phyloP scores from a whole-genome alignment of 2,797 vertebrate species.

The Botia almorhae region DNA sequence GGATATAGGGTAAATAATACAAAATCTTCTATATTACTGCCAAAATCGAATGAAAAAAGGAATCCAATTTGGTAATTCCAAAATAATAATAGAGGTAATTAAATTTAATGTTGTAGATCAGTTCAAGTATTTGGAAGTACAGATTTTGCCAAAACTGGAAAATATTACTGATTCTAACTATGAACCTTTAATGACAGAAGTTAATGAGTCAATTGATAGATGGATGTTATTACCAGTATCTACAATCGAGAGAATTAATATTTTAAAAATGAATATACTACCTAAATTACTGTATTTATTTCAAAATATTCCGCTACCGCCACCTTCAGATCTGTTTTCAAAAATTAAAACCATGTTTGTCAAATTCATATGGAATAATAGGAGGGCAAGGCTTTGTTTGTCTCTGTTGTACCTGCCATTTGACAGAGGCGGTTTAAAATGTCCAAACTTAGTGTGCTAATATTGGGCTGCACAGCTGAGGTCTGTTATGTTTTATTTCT shows the following conservation, averaged over 20 bases:
- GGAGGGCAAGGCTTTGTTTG: not conserved
- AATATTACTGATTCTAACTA: too few species aligned
- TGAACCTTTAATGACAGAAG: too few species aligned
- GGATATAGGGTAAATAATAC: not conserved
- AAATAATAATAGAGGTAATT: not conserved
- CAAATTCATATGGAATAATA: not conserved
- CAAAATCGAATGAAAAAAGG: not conserved
- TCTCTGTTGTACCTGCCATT: not conserved
- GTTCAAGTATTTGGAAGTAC: too few species aligned
- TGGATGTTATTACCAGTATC: too few species aligned
- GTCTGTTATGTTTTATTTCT: slow-evolving; percentile 5
- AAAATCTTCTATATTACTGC: not conserved
- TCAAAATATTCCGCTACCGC: not conserved
- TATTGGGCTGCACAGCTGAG: not conserved
- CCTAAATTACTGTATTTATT: not conserved
- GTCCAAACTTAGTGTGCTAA: too few species aligned
- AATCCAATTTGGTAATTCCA: not conserved
- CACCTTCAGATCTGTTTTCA: too few species aligned
- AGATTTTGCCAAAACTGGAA: too few species aligned
- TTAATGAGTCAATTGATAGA: too few species aligned
- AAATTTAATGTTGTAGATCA: too few species aligned
- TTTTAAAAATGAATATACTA: too few species aligned
- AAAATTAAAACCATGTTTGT: too few species aligned
- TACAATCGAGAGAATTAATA: too few species aligned
- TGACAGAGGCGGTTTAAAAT: not conserved